A percentile compares a stretch with the other conserved stretches of the same genome.
phyloP scores from a whole-genome alignment of 1,140 invertebrate species.

The Aphaenogaster floridana region DNA sequence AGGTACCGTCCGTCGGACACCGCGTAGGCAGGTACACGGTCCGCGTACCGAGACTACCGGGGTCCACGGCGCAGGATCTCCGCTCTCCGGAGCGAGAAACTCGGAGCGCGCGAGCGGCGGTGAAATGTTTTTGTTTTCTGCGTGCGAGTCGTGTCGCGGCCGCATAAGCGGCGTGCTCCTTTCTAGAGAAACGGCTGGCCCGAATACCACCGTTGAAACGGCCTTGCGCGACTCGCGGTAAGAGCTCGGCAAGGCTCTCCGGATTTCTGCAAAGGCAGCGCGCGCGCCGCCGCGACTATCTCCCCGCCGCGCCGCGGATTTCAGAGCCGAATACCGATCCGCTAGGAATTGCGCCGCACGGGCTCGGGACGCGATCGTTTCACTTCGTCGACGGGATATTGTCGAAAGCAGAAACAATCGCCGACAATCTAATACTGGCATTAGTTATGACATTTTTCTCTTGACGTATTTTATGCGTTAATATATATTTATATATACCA shows the following conservation, averaged over 20 bases:
- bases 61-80: slow-evolving; percentile 15
- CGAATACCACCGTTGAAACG: slow-evolving; percentile 78
- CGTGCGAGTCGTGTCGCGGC: slow-evolving; percentile 46
- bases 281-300: slow-evolving; percentile 33
- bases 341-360: slow-evolving; percentile 14
- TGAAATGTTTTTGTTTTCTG: slow-evolving; percentile 70
- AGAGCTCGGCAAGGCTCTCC: slow-evolving; percentile 69
- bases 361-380: slow-evolving; percentile 33
- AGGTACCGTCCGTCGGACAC: not conserved
- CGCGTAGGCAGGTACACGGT: not conserved
- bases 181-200: slow-evolving; percentile 80
- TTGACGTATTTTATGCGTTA: not conserved
- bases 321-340: slow-evolving; percentile 42
- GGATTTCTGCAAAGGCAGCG: slow-evolving; percentile 73
- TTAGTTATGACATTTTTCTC: not conserved
- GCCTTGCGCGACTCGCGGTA: slow-evolving; percentile 78
- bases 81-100: slow-evolving; percentile 57
- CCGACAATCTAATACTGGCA: not conserved
- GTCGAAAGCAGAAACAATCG: slow-evolving; percentile 23
- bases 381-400: not conserved
- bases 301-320: slow-evolving; percentile 16
- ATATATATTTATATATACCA: not conserved
- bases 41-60: not conserved
- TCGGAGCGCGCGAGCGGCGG: slow-evolving; percentile 20
- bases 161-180: slow-evolving; percentile 76